A percentile compares a stretch with the other conserved stretches of the same genome.
Evolutionary conservation across 2,888 invertebrate genomes (phyloP).

Genomic region (Euplexia lucipara): DNA sequence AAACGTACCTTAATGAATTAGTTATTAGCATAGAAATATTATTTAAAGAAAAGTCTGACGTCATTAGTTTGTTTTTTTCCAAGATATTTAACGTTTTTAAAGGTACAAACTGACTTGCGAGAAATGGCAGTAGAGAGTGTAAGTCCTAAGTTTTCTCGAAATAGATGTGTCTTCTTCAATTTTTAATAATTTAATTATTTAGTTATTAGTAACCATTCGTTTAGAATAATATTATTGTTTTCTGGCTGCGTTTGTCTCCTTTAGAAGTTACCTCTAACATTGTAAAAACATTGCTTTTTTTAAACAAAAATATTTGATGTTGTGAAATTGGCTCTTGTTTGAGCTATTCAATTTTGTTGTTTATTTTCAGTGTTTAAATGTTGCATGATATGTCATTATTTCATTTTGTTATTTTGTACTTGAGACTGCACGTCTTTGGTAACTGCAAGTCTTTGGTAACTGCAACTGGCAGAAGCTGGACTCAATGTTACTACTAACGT

Average conservation of each 20-base stretch:
- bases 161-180: slow-evolving; percentile 41
- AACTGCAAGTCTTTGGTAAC: too few relatives aligned
- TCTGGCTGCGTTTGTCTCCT: slow-evolving; percentile 35
- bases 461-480: too few relatives aligned
- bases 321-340: slow-evolving; percentile 67
- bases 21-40: slow-evolving; percentile 9
- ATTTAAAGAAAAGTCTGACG: not conserved
- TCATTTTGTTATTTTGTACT: slow-evolving; percentile 23
- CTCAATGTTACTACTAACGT: too few relatives aligned
- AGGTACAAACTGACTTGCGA: slow-evolving; percentile 49
- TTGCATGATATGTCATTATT: slow-evolving; percentile 81
- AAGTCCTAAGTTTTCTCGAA: slow-evolving; percentile 36
- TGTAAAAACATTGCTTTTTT: slow-evolving; percentile 50
- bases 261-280: slow-evolving; percentile 32
- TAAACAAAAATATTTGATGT: slow-evolving; percentile 40
- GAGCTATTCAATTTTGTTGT: slow-evolving; percentile 56
- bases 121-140: slow-evolving; percentile 51
- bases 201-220: slow-evolving; percentile 18
- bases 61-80: slow-evolving; percentile 16
- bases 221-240: slow-evolving; percentile 16
- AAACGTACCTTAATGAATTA: not conserved
- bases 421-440: too few relatives aligned
- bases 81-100: slow-evolving; percentile 53
- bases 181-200: slow-evolving; percentile 17
- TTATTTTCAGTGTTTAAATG: slow-evolving; percentile 60